Evolutionary conservation across 2,113 vertebrate species (phyloP).

Genomic region (Pelusios castaneus): DNA sequence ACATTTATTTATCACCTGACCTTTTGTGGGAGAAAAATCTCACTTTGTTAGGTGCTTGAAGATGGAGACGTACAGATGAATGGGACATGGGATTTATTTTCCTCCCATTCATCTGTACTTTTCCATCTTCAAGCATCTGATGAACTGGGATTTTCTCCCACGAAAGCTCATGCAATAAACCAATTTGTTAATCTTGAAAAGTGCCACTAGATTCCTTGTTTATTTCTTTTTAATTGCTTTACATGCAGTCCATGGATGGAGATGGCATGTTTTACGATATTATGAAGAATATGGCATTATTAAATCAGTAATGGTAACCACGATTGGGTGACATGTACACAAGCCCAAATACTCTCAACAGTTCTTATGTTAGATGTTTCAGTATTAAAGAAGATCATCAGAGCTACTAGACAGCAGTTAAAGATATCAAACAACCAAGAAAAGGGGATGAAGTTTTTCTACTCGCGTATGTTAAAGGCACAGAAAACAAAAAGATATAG

Average conservation of each 20-base stretch:
- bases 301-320: neutral
- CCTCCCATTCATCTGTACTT: too few species aligned
- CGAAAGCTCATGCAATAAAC: too few species aligned
- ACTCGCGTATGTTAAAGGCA: slow-evolving; percentile 37
- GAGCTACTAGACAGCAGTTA: neutral
- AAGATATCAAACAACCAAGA: neutral
- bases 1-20: too few species aligned
- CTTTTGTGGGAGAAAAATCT: too few species aligned
- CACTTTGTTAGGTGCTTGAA: too few species aligned
- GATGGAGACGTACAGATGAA: too few species aligned
- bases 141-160: too few species aligned
- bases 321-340: neutral
- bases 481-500: slow-evolving; percentile 51
- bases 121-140: too few species aligned
- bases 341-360: slow-evolving; percentile 31
- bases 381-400: slow-evolving; percentile 11
- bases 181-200: too few species aligned
- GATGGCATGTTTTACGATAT: slow-evolving; percentile 47
- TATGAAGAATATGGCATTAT: slow-evolving; percentile 41
- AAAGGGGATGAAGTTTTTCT: slow-evolving; percentile 13
- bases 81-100: too few species aligned
- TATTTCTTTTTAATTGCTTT: slow-evolving; percentile 50
- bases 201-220: too few species aligned
- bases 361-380: slow-evolving; percentile 35
- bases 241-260: slow-evolving; percentile 35